Conservation (phyloP, 2,888 invertebrate genomes). For the Seira sanloemensis region DNA sequence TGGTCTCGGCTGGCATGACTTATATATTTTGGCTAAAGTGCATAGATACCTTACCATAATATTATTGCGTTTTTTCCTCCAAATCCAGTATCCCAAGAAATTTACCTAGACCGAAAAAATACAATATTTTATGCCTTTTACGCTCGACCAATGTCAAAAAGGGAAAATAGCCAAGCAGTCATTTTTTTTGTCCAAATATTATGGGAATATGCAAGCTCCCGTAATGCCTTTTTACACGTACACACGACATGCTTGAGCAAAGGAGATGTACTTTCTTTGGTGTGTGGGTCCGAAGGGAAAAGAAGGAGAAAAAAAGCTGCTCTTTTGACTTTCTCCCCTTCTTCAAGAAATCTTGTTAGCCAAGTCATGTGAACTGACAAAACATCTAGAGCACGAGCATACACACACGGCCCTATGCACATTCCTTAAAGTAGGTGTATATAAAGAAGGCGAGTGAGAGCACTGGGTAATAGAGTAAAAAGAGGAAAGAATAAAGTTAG, state of each 20-base stretch:
- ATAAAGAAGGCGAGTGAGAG: background rate
- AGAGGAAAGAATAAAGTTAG: conserved; percentile 3
- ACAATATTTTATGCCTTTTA: conserved; percentile 7
- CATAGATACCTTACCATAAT: conserved; percentile 4
- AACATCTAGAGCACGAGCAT: background rate
- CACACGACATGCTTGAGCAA: conserved; percentile 21
- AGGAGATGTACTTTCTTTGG: background rate
- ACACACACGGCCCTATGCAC: background rate
- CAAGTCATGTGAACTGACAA: conserved; percentile 32
- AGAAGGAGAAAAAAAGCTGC: conserved; percentile 1
- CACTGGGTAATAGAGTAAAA: background rate
- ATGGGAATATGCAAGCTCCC: conserved; percentile 5
- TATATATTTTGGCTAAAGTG: conserved; percentile 3
- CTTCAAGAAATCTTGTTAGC: conserved; percentile 31
- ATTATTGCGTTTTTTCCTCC: background rate
- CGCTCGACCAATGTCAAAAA: conserved; percentile 14
- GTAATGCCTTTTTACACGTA: background rate
- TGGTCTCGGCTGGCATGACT: conserved; percentile 4
- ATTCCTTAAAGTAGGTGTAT: background rate
- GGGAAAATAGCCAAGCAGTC: conserved; percentile 19
- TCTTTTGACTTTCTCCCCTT: conserved; percentile 32
- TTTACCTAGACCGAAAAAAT: background rate
- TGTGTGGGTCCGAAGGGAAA: background rate
- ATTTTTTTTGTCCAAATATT: conserved; percentile 15
- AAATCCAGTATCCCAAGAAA: background rate